Evolutionary conservation across 2,888 invertebrate genomes (phyloP), one percentile per base, ranked within the genome.

Genomic region (Brenthis daphne): DNA sequence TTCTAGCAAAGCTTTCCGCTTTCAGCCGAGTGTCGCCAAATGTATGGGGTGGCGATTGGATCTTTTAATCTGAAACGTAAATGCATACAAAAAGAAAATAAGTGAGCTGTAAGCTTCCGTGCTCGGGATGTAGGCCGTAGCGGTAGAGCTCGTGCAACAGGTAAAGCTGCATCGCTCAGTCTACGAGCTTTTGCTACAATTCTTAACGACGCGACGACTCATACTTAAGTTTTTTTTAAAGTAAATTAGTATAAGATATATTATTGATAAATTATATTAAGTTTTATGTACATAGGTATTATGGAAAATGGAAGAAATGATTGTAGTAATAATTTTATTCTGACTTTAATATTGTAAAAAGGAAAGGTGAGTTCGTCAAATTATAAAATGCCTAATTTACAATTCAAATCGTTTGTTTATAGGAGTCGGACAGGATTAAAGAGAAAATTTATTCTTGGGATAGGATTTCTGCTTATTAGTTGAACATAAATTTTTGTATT

Each of bases 21-120:
- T 76, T 71, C 76, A 73, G 74, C 82, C 92, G 92, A 85, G 76
- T 70, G 74, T 75, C 73, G 66, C 84, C 90, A 92, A 90, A 75
- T 76, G 76, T 75, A 76, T 77, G 82, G 88, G 88, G 89, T 88
- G 90, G 84, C 85, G 86, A 91, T 90, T 90, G 88, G 91, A 88
- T 91, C 89, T 90, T 90, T 90, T 92, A 92, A 92, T 92, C 90
- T 90, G 87, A 87, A 92, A 90, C 88, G 89, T 86, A 90, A 93
- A 92, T 90, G 92, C 92, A 91, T 85, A 86, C 83, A 90, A 89
- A 90, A 92, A 88, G 86, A 86, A 88, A 87, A 87, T 85, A 85
- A 85, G 81, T 75, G 81, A 80, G 82, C 81, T 82, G 84, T 84
- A 84, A 86, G 86, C 84, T 81, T 85, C 81, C 84, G 82, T 80